These are phyloP conservation scores for Cuniculus paca DNA, from an alignment of 2,797 vertebrate genomes.

Conservation along the genomic window DNA sequence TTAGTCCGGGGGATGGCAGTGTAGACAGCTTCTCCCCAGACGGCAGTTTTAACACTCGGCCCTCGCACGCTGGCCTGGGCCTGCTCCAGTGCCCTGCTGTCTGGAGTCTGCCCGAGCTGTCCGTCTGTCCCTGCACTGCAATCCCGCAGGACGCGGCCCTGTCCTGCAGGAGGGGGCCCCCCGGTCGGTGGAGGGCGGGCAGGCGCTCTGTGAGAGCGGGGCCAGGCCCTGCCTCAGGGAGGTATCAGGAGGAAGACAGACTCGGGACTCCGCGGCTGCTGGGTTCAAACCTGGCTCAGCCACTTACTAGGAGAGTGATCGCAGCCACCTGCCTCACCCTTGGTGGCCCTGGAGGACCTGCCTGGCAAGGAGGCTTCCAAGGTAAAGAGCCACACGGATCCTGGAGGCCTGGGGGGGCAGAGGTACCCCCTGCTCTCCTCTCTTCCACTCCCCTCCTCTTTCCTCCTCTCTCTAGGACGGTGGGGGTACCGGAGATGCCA, in stretches of 20 bases:
- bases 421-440: neutral
- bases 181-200: no score
- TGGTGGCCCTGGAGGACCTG: neutral
- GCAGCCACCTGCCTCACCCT: neutral
- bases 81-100: neutral
- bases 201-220: rapidly evolving
- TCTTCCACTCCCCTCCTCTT: neutral
- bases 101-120: neutral
- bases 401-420: neutral
- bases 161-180: rapidly evolving
- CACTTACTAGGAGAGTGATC: neutral
- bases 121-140: neutral
- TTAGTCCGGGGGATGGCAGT: neutral
- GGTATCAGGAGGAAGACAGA: neutral
- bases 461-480: neutral
- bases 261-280: neutral
- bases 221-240: neutral
- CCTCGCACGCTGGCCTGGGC: rapidly evolving
- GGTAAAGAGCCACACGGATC: neutral
- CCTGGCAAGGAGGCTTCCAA: neutral
- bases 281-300: neutral
- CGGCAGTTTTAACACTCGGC: no score
- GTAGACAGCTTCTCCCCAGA: neutral
- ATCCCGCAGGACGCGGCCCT: rapidly evolving
- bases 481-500: neutral